Evolutionary conservation across 53 echinoderm and acorn worm species (phyloP), one percentile per base, ranked within the genome.

Genomic region (Echinometra lucunter): DNA sequence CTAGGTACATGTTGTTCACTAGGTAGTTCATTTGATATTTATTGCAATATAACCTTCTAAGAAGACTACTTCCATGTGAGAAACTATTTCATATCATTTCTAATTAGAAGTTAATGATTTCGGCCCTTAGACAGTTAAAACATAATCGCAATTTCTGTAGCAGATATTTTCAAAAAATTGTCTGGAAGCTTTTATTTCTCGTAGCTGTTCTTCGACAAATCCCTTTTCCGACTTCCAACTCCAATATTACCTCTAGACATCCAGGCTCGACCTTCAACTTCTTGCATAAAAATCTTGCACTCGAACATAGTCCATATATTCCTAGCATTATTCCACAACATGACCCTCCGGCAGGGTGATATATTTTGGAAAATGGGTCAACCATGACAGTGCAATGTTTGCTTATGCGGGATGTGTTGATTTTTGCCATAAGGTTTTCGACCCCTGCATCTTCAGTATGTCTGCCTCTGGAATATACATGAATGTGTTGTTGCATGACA

Each of bases 361-460:
- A 49, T 47, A 83, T 83, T 45, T 49, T 47, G 47, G 85, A 44
- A 53, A 49, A n/a, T 49, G 28, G 81, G 85, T 49, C 85, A 85
- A 45, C 30, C 85, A 85, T 85, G 85, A 85, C 85, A 85, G n/a
- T 30, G 85, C 45, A 47, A 27, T 49, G 85, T 85, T 85, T 85
- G 16, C 37, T 23, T 47, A 28, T 16, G 49, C n/a, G 49, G 45
- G 85, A 53, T 47, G 45, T 53, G 45, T 49, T 45, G 85, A 49
- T 49, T 85, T 49, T 10, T 47, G 85, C 85, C 85, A 85, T 49
- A 47, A 49, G 85, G 85, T 49, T 85, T 30, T 27, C 42, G 42
- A 42, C 78, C 78, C 21, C 53, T 63, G 4, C 21, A 63, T 21
- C 19, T 63, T 3, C 19, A 63, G 21, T 23, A 15, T 63, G 63